phyloP scores from a whole-genome alignment of 2,888 invertebrate genomes.

The Acrobasis repandana region DNA sequence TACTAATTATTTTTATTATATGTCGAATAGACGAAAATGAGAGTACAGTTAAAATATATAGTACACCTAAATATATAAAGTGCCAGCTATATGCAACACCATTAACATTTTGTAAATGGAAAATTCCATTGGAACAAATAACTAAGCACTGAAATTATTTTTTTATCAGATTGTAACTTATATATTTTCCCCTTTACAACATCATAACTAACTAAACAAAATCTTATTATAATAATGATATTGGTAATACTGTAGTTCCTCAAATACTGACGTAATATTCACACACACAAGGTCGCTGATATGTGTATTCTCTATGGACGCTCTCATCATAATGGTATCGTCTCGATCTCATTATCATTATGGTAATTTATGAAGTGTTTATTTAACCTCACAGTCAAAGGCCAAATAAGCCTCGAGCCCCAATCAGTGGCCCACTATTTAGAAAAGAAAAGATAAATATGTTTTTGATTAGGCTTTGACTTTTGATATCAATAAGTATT shows the following conservation, averaged over 20 bases:
- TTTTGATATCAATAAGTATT: too few relatives aligned
- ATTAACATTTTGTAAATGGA: neutral
- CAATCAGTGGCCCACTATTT: neutral
- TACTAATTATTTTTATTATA: too few relatives aligned
- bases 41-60: too few relatives aligned
- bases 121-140: too few relatives aligned
- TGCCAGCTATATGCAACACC: neutral
- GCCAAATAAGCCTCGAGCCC: conserved; percentile 1
- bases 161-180: too few relatives aligned
- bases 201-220: neutral
- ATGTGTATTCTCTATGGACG: neutral
- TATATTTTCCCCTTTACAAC: too few relatives aligned
- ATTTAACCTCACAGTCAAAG: conserved; percentile 8
- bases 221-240: neutral
- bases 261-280: conserved; percentile 5
- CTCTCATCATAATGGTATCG: conserved; percentile 6
- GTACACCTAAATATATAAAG: too few relatives aligned
- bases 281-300: conserved; percentile 9
- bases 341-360: conserved; percentile 18
- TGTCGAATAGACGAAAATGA: too few relatives aligned
- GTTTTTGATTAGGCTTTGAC: neutral
- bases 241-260: neutral
- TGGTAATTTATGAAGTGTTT: conserved; percentile 20
- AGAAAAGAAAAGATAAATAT: neutral
- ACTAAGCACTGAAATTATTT: too few relatives aligned